Evolutionary conservation across 2,113 vertebrate species (phyloP), one percentile per base, ranked within the genome.

Genomic region (Scalopus aquaticus): DNA sequence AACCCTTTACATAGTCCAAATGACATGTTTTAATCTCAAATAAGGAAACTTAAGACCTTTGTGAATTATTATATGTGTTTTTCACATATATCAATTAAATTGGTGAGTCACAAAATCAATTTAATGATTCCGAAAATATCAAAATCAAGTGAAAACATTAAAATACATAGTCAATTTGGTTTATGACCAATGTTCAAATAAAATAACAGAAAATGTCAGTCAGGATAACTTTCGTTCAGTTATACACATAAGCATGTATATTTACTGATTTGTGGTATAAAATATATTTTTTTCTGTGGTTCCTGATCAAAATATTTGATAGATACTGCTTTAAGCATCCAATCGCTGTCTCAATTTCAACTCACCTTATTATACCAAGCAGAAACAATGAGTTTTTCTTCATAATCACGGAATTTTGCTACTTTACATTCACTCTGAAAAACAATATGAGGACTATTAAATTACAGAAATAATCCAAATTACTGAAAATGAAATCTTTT

Each of bases 301-400:
- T 95, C 19, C 35, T 90, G 30, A 51, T 70, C 74, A 84, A 87
- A 67, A 77, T 39, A 4, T 65, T 37, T 80, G 62, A 88, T 46
- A 26, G 69, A 78, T 5, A 65, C 6, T 72, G 20, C 72, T 72
- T 20, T 58, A 74, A 69, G 90, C 26, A 69, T 56, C 8, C 5
- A 77, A 35, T 74, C 58, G 80, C 17, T 70, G 32, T 39, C 10
- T 35, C 11, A 88, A 89, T 78, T 93, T 72, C 28, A 46, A 92
- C 98, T 94, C 96, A 99, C 99, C 99, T 99, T 99, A 97, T 99
- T 99, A 96, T 99, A 99, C 99, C 99, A 99, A 0, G 99, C 99
- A 35, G 99, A 99, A 42, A 99, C 99, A 89, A 99, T 99, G 84
- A 99, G 98, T 93, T 99, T 99, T 97, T 99, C 99, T 97, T 99